These are phyloP conservation scores for Prorops nasuta DNA, from an alignment of 1,140 invertebrate species.

Conservation along the genomic window DNA sequence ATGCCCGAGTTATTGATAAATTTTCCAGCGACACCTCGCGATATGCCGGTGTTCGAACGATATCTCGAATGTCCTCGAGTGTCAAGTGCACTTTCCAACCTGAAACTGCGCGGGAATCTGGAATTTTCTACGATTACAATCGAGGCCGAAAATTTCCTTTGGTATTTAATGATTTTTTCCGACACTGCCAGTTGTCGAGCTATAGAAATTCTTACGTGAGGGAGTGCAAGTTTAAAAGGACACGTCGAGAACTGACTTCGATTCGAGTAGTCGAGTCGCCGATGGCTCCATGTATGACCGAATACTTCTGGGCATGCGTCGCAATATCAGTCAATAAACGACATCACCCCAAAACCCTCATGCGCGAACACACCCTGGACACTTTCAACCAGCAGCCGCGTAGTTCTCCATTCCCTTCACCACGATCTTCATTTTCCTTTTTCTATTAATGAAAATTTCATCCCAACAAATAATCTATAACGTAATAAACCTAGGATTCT, in stretches of 20 bases:
- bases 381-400: too few species aligned
- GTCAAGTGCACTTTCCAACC: neutral
- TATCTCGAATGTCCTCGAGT: conserved; percentile 23
- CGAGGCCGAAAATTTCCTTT: neutral
- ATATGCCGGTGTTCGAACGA: conserved; percentile 19
- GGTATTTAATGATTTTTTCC: too few species aligned
- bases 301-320: conserved; percentile 28
- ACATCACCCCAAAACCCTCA: conserved; percentile 30
- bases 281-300: conserved; percentile 12
- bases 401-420: too few species aligned
- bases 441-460: too few species aligned
- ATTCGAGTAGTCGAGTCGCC: conserved; percentile 21
- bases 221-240: neutral
- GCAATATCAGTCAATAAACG: conserved; percentile 43
- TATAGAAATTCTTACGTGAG: neutral
- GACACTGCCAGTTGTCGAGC: neutral
- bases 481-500: too few species aligned
- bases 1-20: conserved; percentile 52
- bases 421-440: too few species aligned
- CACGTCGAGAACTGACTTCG: neutral
- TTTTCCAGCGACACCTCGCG: conserved; percentile 37
- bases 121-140: too few species aligned
- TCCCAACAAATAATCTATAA: too few species aligned
- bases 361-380: conserved; percentile 36
- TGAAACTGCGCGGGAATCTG: neutral